These are phyloP conservation scores for Odontothrips loti DNA, from an alignment of 2,888 invertebrate species.

Conservation along the genomic window DNA sequence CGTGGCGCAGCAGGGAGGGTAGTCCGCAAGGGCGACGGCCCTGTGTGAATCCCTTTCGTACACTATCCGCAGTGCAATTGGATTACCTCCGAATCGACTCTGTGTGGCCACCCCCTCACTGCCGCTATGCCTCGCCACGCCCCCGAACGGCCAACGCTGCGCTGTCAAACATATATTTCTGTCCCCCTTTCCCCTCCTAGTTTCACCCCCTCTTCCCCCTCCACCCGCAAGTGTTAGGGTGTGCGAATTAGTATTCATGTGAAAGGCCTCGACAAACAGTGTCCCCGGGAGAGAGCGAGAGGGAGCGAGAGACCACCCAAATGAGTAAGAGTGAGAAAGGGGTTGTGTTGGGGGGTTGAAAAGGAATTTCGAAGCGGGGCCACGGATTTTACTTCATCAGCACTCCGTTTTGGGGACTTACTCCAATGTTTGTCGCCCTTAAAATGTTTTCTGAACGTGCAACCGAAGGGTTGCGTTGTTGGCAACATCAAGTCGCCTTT, in stretches of 20 bases:
- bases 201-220: neutral
- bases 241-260: slow-evolving; percentile 11
- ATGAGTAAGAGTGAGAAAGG: no score
- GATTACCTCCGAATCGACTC: neutral
- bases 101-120: no score
- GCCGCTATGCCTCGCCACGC: no score
- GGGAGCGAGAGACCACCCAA: neutral
- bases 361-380: neutral
- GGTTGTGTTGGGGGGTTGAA: neutral
- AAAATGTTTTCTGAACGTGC: neutral
- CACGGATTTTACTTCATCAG: neutral
- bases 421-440: neutral
- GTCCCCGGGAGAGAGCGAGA: neutral
- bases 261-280: neutral
- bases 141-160: no score
- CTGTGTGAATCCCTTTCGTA: no score
- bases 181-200: neutral
- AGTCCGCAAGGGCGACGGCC: no score
- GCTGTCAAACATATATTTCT: slow-evolving; percentile 1
- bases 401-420: neutral
- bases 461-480: no score
- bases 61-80: neutral
- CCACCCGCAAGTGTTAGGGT: neutral
- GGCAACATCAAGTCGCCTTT: no score
- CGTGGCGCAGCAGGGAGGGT: no score